Evolutionary conservation across 2,113 vertebrate species (phyloP), one percentile per base, ranked within the genome.

Genomic region (Ceuthmochares aereus): DNA sequence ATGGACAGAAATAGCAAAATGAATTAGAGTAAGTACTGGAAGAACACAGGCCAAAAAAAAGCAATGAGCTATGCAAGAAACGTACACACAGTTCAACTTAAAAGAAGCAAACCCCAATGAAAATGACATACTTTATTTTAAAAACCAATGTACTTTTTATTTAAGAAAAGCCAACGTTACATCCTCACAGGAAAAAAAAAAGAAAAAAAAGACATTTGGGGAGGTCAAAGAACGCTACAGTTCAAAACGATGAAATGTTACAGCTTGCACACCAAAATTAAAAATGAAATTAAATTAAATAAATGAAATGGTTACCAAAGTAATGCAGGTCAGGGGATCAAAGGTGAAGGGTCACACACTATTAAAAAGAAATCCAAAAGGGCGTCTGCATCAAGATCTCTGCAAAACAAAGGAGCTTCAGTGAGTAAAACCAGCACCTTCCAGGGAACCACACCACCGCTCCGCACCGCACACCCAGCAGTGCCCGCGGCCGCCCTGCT

Each of bases 231-330:
- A 91, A 90, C 3, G 67, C 98, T 98, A 98, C 97, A 98, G 95
- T 97, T 98, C 97, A 97, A 98, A 95, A 98, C 9, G 97, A 98
- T 98, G 98, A 98, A 98, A 98, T 96, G 98, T 98, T 98, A 98
- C 97, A 98, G 97, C 97, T 98, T 98, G 97, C 97, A 98, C 95
- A 98, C 96, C 97, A 98, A 98, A 99, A 98, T 97, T 97, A 98
- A 98, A 98, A 98, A 98, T 98, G 98, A 97, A 99, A 98, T 98
- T 98, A 99, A 98, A 99, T 99, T 98, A 98, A 95, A 97, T 98
- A 99, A 99, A 99, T 99, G 99, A 99, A 99, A 99, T 99, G 99
- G 98, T 99, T 99, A 99, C 99, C 99, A 99, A 99, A 99, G 98
- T 98, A 99, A 99, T 99, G 99, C 99, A 99, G 99, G 98, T 99